These are phyloP conservation scores for Thunnus albacares DNA, from an alignment of 2,797 vertebrate genomes.

Conservation along the genomic window DNA sequence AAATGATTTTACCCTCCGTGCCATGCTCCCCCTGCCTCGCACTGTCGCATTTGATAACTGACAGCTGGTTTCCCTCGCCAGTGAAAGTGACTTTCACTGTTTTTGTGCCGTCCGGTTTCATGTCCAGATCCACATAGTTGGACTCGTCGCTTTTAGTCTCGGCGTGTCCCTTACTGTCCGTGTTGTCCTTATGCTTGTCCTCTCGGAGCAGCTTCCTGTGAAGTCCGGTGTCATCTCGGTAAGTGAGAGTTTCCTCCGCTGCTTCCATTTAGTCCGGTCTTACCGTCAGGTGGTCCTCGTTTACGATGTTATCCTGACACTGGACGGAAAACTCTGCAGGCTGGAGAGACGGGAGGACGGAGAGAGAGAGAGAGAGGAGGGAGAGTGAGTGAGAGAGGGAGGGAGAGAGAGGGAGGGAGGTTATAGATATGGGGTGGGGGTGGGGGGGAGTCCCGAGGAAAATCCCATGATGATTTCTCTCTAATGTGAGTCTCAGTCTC, in stretches of 20 bases:
- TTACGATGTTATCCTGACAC: conserved; percentile 83
- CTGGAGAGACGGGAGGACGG: conserved; percentile 31
- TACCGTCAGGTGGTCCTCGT: conserved; percentile 80
- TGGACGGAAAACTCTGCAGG: conserved; percentile 84
- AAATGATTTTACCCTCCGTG: conserved; percentile 21
- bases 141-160: conserved; percentile 78
- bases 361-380: conserved; percentile 29
- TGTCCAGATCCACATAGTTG: conserved; percentile 87
- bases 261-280: conserved; percentile 87
- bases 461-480: conserved; percentile 56
- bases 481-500: conserved; percentile 43
- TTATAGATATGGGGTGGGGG: conserved; percentile 31
- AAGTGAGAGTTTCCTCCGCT: conserved; percentile 85
- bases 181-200: conserved; percentile 64
- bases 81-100: conserved; percentile 84
- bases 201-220: conserved; percentile 83
- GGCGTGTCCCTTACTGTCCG: conserved; percentile 43
- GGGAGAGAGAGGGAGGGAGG: conserved; percentile 35
- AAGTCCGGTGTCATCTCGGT: conserved; percentile 83
- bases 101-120: conserved; percentile 76
- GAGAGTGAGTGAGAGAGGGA: conserved; percentile 34
- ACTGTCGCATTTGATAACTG: conserved; percentile 72
- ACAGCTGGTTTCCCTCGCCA: conserved; percentile 79
- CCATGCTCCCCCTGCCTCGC: conserved; percentile 59
- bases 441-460: conserved; percentile 61